Conservation (phyloP, 64 coral and sea anemone species). For the Porites australiensis region DNA sequence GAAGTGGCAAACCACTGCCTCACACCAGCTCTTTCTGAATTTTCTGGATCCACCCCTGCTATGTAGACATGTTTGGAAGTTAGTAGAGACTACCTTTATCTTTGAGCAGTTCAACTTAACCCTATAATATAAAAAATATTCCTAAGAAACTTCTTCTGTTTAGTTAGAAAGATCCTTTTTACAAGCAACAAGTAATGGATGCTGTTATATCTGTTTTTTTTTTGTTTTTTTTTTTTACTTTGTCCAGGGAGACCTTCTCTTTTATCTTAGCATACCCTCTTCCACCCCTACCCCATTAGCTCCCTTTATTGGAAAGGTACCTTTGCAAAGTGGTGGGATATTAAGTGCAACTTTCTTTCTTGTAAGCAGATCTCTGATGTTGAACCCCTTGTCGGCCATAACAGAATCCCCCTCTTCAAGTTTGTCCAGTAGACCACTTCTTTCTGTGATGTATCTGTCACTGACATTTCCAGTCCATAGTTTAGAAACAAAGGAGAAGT, state of each 20-base stretch:
- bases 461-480: conserved; percentile 65
- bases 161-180: too few species aligned
- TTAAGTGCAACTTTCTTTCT: not conserved
- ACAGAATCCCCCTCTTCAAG: conserved; percentile 65
- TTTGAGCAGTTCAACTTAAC: too few species aligned
- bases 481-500: conserved; percentile 65
- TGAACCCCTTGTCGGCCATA: conserved; percentile 69
- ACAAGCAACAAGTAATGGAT: too few species aligned
- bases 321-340: conserved; percentile 29
- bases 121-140: too few species aligned
- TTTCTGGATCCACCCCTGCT: too few species aligned
- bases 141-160: not conserved
- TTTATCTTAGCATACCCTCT: too few species aligned
- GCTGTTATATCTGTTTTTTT: not conserved
- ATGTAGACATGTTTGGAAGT: too few species aligned
- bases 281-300: too few species aligned
- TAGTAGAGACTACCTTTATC: too few species aligned
- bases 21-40: too few species aligned
- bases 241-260: too few species aligned
- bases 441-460: conserved; percentile 65
- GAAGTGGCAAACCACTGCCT: too few species aligned
- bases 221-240: not conserved
- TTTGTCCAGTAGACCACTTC: conserved; percentile 52
- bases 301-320: not conserved
- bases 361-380: conserved; percentile 24